Base-by-base conservation (phyloP, 2,888 invertebrate genomes). In the Dusona sp. region DNA sequence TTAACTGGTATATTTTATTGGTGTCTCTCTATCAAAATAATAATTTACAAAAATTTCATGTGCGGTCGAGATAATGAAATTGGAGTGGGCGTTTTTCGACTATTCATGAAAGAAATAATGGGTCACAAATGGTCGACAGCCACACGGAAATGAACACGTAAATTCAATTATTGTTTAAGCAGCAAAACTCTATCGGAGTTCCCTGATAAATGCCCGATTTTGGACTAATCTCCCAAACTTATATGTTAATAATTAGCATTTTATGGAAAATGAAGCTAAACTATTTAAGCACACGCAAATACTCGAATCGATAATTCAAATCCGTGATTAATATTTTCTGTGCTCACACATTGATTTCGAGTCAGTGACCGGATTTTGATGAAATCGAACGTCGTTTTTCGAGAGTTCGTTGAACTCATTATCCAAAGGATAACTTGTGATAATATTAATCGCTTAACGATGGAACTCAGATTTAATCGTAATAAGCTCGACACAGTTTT, bases 351-450 rank as follows among this genome's bases (percentile, higher is more conserved):
- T 72, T 65, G 65, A 42, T 68, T 70, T 54, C 29, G 54, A 38
- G 65, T 22, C 73, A 54, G 3, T 33, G 65, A 73, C 48, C 72
- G 72, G 65, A 68, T 73, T 38, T 77, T 70, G 67, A 77, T 80
- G 86, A 84, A 86, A 86, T 74, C 84, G 81, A 84, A 79, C 73
- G 84, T 84, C 61, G 45, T 74, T 73, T 51, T 38, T 57, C 13
- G 16, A 29, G 67, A 61, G 78, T 68, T 81, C 51, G 45, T 78
- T 75, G 61, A 86, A 67, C 86, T 77, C 72, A 45, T n/a, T 48
- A 74, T 68, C 73, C 57, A 73, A 42, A 36, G 79, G 45, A 78
- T 57, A 36, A n/a, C 16, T 64, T 13, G 38, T 57, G 19, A 77
- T 54, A 64, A 80, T 70, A 51, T 51, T 57, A 22, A 45, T 67